Evolutionary conservation across 2,797 vertebrate genomes (phyloP).

Genomic region (Poecilia velifera): DNA sequence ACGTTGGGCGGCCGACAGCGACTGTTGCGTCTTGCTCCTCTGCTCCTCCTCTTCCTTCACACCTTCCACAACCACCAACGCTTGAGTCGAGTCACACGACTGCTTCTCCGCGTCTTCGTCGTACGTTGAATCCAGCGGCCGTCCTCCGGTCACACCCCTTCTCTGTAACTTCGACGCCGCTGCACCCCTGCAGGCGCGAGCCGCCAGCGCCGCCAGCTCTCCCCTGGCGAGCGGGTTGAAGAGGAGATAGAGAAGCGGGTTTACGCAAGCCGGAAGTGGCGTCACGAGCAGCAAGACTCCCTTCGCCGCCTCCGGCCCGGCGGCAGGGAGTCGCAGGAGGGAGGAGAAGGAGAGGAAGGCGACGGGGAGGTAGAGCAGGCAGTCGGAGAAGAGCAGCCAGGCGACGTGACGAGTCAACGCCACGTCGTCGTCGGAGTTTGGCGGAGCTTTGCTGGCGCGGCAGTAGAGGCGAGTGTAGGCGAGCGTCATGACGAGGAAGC

Average conservation of each 20-base stretch:
- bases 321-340: slow-evolving; percentile 84
- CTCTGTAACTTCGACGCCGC: slow-evolving; percentile 30
- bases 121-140: slow-evolving; percentile 73
- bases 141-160: slow-evolving; percentile 39
- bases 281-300: slow-evolving; percentile 89
- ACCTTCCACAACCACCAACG: slow-evolving; percentile 82
- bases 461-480: slow-evolving; percentile 91
- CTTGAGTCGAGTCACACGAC: slow-evolving; percentile 93
- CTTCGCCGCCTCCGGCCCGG: slow-evolving; percentile 87
- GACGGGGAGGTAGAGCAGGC: slow-evolving; percentile 91
- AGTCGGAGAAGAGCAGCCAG: slow-evolving; percentile 91
- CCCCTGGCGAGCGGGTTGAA: slow-evolving; percentile 91
- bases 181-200: slow-evolving; percentile 70
- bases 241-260: slow-evolving; percentile 92
- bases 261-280: slow-evolving; percentile 90
- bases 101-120: slow-evolving; percentile 89
- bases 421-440: slow-evolving; percentile 82
- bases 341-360: slow-evolving; percentile 91
- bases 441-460: slow-evolving; percentile 42
- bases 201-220: slow-evolving; percentile 83
- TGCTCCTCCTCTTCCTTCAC: slow-evolving; percentile 68
- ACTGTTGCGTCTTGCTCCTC: slow-evolving; percentile 10
- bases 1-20: slow-evolving; percentile 31
- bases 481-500: slow-evolving; percentile 90
- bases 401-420: slow-evolving; percentile 90